Conservation (phyloP, 2,113 vertebrate genomes). For the Corythornis cristatus region DNA sequence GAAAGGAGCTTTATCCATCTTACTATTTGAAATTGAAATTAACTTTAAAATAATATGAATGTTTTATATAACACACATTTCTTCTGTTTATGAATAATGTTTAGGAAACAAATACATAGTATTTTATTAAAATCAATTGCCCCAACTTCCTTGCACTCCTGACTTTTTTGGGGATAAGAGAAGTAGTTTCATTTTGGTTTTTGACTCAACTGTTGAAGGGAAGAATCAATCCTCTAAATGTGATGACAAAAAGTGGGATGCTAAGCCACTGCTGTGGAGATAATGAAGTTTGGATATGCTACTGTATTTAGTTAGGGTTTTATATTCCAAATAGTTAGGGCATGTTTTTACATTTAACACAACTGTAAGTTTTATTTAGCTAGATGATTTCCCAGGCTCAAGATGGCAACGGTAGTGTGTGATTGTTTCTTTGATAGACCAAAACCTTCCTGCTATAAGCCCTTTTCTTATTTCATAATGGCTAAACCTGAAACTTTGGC, state of each 20-base stretch:
- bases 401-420: not conserved
- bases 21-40: not conserved
- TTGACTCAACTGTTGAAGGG: not conserved
- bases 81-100: not conserved
- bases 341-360: not conserved
- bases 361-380: not conserved
- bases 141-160: accelerated
- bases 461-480: not conserved
- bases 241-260: not conserved
- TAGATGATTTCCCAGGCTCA: not conserved
- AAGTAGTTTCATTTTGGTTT: not conserved
- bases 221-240: not conserved
- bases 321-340: not conserved
- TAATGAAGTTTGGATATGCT: not conserved
- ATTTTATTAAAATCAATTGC: not conserved
- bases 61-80: not conserved
- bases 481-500: not conserved
- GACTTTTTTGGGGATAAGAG: accelerated
- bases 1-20: not conserved
- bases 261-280: not conserved
- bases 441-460: not conserved
- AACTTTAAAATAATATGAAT: not conserved
- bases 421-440: not conserved
- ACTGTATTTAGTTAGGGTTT: not conserved
- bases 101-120: not conserved